Percentiles rank a stretch among this genome's conserved stretches.
Evolutionary conservation across 1,140 invertebrate genomes (phyloP).

Genomic region (Adelges cooleyi): DNA sequence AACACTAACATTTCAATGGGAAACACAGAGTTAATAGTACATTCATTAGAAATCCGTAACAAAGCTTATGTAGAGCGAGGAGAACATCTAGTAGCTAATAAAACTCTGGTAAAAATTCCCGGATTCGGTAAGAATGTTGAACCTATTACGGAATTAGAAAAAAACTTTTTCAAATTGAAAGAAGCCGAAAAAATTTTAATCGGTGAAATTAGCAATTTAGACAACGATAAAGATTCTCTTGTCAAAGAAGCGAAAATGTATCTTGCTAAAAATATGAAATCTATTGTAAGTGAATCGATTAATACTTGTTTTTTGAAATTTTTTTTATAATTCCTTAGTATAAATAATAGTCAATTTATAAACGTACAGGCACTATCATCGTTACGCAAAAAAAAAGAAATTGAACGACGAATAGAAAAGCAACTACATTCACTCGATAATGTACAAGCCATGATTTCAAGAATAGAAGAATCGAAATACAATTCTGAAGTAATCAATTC

Average conservation of each 20-base stretch:
- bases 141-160: conserved; percentile 18
- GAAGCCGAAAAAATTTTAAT: conserved; percentile 19
- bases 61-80: conserved; percentile 18
- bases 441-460: conserved; percentile 14
- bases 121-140: conserved; percentile 10
- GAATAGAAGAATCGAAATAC: conserved; percentile 24
- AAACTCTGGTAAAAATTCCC: conserved; percentile 10
- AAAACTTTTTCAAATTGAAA: conserved; percentile 22
- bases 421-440: conserved; percentile 13
- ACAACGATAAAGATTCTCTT: conserved; percentile 14
- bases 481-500: conserved; percentile 8
- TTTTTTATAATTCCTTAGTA: too few species aligned
- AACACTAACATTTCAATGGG: not conserved
- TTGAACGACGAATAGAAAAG: conserved; percentile 22
- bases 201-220: conserved; percentile 16
- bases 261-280: conserved; percentile 22
- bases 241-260: conserved; percentile 13
- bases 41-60: conserved; percentile 20
- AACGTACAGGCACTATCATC: conserved; percentile 13
- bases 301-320: too few species aligned
- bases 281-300: conserved; percentile 5
- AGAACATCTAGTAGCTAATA: conserved; percentile 14
- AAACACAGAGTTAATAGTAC: conserved; percentile 6
- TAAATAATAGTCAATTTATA: too few species aligned
- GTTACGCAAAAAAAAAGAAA: conserved; percentile 11